Conservation (phyloP, 2,888 invertebrate genomes). For the Meteorus colon region DNA sequence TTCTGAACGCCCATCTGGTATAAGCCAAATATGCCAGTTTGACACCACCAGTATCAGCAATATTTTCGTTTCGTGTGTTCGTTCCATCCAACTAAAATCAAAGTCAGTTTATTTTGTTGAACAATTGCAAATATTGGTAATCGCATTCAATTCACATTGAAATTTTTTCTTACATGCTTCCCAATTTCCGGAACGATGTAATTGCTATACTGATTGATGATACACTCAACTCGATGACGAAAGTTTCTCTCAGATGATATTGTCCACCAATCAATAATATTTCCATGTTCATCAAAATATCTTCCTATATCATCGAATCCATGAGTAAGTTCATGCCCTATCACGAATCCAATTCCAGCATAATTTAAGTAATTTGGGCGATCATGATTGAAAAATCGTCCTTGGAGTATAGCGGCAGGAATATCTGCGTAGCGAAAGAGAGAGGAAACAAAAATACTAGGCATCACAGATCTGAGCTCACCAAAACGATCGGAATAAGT, state of each 20-base stretch:
- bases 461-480: too few species aligned
- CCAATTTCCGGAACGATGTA: slow-evolving; percentile 87
- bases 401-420: slow-evolving; percentile 94
- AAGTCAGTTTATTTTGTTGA: too few species aligned
- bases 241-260: slow-evolving; percentile 87
- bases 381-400: slow-evolving; percentile 90
- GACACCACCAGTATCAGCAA: slow-evolving; percentile 95
- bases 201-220: slow-evolving; percentile 95
- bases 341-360: slow-evolving; percentile 92
- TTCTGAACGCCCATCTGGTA: slow-evolving; percentile 81
- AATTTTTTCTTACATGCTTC: slow-evolving; percentile 79
- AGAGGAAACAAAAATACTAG: slow-evolving; percentile 43
- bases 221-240: slow-evolving; percentile 89
- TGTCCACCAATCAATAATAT: slow-evolving; percentile 95
- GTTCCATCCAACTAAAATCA: slow-evolving; percentile 74
- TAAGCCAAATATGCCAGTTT: slow-evolving; percentile 93
- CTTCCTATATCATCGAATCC: slow-evolving; percentile 91
- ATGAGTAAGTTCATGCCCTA: slow-evolving; percentile 94
- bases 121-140: too few species aligned
- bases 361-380: slow-evolving; percentile 95
- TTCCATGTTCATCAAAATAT: slow-evolving; percentile 93
- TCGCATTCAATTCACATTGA: too few species aligned
- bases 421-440: slow-evolving; percentile 79
- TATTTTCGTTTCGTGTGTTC: slow-evolving; percentile 95
- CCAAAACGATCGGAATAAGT: too few species aligned